Evolutionary conservation across 2,888 invertebrate genomes (phyloP).

Genomic region (Abrostola triplasia): DNA sequence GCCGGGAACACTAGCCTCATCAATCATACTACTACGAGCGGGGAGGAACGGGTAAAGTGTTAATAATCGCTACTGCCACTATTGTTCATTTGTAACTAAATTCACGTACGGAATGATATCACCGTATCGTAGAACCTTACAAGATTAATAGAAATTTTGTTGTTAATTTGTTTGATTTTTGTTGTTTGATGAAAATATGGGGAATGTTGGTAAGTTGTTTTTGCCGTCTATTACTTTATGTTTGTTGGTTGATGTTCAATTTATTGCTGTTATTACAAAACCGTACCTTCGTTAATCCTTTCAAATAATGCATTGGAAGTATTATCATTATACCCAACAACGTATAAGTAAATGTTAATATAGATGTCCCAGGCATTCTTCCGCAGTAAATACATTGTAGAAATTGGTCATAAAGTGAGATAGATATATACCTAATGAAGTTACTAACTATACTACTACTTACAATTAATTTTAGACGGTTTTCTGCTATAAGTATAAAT

Average conservation of each 20-base stretch:
- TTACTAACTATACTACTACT: no score
- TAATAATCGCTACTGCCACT: constrained; percentile 80
- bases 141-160: constrained; percentile 19
- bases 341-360: no score
- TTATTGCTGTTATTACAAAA: no score
- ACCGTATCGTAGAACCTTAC: constrained; percentile 27
- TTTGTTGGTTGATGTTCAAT: neutral
- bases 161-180: neutral
- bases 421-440: no score
- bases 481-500: no score
- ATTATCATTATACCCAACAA: no score
- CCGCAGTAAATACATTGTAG: no score
- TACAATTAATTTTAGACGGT: no score
- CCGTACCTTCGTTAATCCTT: no score
- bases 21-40: constrained; percentile 74
- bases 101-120: constrained; percentile 48
- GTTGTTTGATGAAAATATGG: neutral
- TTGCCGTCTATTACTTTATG: neutral
- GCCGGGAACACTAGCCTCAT: constrained; percentile 66
- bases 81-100: constrained; percentile 76
- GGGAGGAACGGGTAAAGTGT: constrained; percentile 76
- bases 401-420: no score
- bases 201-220: neutral
- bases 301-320: no score
- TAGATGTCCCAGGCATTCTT: no score